These are phyloP conservation scores for Leptinotarsa tumamoca DNA, from an alignment of 2,888 invertebrate species.

Conservation along the genomic window DNA sequence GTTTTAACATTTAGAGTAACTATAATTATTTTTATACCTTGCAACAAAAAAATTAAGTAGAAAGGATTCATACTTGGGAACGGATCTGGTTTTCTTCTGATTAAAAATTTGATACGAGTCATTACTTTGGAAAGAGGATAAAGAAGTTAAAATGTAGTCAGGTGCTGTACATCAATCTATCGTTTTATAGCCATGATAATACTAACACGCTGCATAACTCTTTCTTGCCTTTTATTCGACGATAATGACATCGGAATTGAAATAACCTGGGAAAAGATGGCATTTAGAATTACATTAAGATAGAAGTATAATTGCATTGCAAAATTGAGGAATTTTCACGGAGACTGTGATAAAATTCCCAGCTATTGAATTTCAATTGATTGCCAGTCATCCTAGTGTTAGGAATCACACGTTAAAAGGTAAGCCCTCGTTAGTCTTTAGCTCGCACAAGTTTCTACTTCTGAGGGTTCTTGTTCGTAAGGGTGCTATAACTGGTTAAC, in stretches of 20 bases:
- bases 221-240: neutral
- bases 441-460: too few species aligned
- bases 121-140: constrained; percentile 26
- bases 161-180: neutral
- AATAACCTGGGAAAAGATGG: neutral
- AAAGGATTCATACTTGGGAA: neutral
- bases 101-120: constrained; percentile 37
- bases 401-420: too few species aligned
- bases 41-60: neutral
- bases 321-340: too few species aligned
- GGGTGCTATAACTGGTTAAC: too few species aligned
- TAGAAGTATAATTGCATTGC: too few species aligned
- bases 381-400: too few species aligned
- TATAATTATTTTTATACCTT: constrained; percentile 22
- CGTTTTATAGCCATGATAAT: neutral
- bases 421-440: too few species aligned
- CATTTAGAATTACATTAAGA: too few species aligned
- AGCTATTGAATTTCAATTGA: too few species aligned
- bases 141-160: constrained; percentile 24
- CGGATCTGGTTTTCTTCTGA: constrained; percentile 22
- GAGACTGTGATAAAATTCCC: too few species aligned
- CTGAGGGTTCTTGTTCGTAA: too few species aligned
- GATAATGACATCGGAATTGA: neutral
- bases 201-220: neutral
- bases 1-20: constrained; percentile 14